Conservation (phyloP, 1,140 invertebrate species). For the Asobara japonica region DNA sequence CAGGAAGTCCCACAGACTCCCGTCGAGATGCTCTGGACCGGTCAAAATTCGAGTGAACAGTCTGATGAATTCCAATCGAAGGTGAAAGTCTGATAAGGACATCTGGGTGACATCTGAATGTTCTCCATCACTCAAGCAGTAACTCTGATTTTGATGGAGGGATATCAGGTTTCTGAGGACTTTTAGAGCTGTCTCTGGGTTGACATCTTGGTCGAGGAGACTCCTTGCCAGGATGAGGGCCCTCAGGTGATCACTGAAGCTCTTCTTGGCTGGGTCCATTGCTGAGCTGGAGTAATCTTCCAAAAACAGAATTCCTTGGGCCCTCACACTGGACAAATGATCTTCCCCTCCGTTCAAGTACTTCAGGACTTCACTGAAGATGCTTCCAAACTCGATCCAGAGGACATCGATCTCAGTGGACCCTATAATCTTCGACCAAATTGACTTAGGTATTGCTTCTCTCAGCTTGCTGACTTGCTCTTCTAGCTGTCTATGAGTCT, state of each 20-base stretch:
- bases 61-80: conserved; percentile 59
- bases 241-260: conserved; percentile 29
- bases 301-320: conserved; percentile 27
- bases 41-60: conserved; percentile 51
- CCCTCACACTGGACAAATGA: conserved; percentile 16
- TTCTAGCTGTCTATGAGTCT: conserved; percentile 31
- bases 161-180: conserved; percentile 47
- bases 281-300: conserved; percentile 26
- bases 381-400: conserved; percentile 36
- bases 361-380: conserved; percentile 29
- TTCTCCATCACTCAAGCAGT: conserved; percentile 49
- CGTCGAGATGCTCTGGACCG: conserved; percentile 59
- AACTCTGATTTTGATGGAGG: conserved; percentile 38
- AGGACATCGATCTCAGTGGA: conserved; percentile 10
- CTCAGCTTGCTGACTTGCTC: conserved; percentile 34
- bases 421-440: conserved; percentile 32
- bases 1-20: conserved; percentile 73
- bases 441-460: conserved; percentile 31
- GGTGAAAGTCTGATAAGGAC: conserved; percentile 55
- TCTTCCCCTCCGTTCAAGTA: conserved; percentile 13
- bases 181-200: neutral
- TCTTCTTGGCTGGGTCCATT: neutral
- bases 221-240: conserved; percentile 41
- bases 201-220: conserved; percentile 21
- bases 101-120: conserved; percentile 43